Percentiles rank a stretch among this genome's conserved stretches.
Conservation (phyloP, 2,113 vertebrate genomes). For the Excalfactoria chinensis region DNA sequence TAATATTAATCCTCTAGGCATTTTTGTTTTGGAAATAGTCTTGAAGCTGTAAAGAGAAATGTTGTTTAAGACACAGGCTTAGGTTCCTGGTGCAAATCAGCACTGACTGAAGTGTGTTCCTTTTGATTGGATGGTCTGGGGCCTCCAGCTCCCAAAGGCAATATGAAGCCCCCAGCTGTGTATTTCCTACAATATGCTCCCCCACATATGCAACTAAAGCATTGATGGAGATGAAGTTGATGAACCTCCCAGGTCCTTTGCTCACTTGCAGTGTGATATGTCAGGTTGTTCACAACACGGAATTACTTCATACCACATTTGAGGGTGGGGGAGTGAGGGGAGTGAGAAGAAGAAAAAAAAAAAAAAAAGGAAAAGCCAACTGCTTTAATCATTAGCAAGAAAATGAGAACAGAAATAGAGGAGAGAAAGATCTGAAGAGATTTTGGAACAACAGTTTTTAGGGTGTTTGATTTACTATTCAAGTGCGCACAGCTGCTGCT, state of each 20-base stretch:
- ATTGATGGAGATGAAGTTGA: background rate
- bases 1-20: background rate
- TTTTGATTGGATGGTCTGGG: background rate
- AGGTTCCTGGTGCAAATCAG: background rate
- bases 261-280: background rate
- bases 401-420: slow-evolving; percentile 58
- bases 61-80: background rate
- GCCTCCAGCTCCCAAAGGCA: background rate
- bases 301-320: slow-evolving; percentile 10
- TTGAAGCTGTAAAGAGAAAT: slow-evolving; percentile 9
- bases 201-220: background rate
- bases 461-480: slow-evolving; percentile 79
- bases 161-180: rapidly evolving
- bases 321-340: background rate
- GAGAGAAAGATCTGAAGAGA: slow-evolving; percentile 63
- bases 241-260: background rate
- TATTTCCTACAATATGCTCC: background rate
- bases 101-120: background rate
- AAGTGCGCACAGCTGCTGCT: slow-evolving; percentile 72
- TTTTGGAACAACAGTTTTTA: slow-evolving; percentile 64
- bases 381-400: slow-evolving; percentile 35
- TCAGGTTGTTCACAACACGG: slow-evolving; percentile 11
- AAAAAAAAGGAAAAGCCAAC: background rate
- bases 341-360: too few species aligned
- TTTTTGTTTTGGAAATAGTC: slow-evolving; percentile 37